Evolutionary conservation across 2,797 vertebrate genomes (phyloP).

Genomic region (Acanthurus leucopareius): DNA sequence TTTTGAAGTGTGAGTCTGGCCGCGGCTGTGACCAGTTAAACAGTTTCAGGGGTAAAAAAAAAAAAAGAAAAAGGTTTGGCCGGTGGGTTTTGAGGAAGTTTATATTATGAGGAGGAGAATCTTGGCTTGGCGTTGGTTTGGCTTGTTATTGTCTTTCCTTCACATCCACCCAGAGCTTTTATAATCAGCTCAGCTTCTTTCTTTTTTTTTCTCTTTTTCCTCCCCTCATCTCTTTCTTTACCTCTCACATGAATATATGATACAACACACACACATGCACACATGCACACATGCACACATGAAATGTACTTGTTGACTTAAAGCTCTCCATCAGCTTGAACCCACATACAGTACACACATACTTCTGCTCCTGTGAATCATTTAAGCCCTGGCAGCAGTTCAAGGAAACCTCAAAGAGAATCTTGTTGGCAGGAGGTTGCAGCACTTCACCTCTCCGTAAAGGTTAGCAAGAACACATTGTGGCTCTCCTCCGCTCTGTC

Average conservation of each 20-base stretch:
- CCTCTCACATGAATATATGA: not conserved
- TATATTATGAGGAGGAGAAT: conserved; percentile 28
- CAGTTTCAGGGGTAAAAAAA: conserved; percentile 17
- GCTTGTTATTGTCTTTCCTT: conserved; percentile 16
- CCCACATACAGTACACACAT: conserved; percentile 37
- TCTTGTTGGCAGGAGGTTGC: conserved; percentile 78
- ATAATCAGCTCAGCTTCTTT: conserved; percentile 25
- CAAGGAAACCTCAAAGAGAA: conserved; percentile 82
- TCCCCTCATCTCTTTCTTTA: not conserved
- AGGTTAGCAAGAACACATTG: conserved; percentile 74
- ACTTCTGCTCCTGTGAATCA: conserved; percentile 76
- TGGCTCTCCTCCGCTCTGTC: conserved; percentile 64
- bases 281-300: not conserved
- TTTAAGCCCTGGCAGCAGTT: conserved; percentile 78
- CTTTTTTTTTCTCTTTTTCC: not conserved
- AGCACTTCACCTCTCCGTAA: conserved; percentile 74
- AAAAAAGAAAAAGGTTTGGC: conserved; percentile 24
- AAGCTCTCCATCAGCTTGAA: conserved; percentile 32
- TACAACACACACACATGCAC: not conserved
- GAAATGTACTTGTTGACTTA: conserved; percentile 19
- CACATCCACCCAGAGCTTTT: conserved; percentile 14
- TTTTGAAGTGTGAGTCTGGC: conserved; percentile 53
- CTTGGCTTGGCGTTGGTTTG: conserved; percentile 18
- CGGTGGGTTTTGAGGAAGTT: conserved; percentile 38
- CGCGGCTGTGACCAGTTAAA: conserved; percentile 33